Evolutionary conservation across 2,888 invertebrate species (phyloP), one percentile per base, ranked within the genome.

Genomic region (Platycheirus albimanus): DNA sequence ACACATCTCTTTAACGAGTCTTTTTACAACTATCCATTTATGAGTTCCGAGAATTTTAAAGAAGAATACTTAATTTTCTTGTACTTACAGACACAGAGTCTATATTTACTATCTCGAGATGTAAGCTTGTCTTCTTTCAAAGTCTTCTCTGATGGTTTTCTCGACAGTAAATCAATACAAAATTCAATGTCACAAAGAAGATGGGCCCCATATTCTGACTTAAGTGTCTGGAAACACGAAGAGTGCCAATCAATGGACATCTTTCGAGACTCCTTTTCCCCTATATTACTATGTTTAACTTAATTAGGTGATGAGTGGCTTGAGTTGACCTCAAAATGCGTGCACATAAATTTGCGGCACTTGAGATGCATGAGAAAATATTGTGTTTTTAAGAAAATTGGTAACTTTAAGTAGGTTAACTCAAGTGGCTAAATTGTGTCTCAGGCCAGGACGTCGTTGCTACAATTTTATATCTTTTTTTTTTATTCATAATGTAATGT

Each of bases 91-190:
- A 24, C 24, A 24, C 24, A 6, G 13, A 54, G 24, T 47, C 20
- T 41, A 66, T 45, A 30, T 56, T 33, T 41, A 49, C 30, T 41
- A 66, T 51, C 70, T 51, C 43, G 17, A 61, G 3, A 33, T 58
- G 28, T 24, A 58, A 72, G 51, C 58, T 76, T 71, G 61, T 71
- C 75, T 52, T 58, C 47, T 66, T 41, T 47, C 52, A 66, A 51
- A 47, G 52, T 30, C 61, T 51, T 13, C 28, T 43, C 17, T 17
- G 24, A 24, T 33, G 19, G 61, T 76, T 56, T 77, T 76, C 71
- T 77, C 67, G 77, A 77, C 81, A 56, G 72, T 77, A 72, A 83
- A 83, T 83, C 81, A 83, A 77, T 72, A 69, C 72, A 56, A 58
- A 81, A 71, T 77, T 72, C 56, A 72, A 77, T 67, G 72, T 83